A percentile compares a stretch with the other conserved stretches of the same genome.
Evolutionary conservation across 2,888 invertebrate genomes (phyloP).

Genomic region (Caradrina clavipalpis): DNA sequence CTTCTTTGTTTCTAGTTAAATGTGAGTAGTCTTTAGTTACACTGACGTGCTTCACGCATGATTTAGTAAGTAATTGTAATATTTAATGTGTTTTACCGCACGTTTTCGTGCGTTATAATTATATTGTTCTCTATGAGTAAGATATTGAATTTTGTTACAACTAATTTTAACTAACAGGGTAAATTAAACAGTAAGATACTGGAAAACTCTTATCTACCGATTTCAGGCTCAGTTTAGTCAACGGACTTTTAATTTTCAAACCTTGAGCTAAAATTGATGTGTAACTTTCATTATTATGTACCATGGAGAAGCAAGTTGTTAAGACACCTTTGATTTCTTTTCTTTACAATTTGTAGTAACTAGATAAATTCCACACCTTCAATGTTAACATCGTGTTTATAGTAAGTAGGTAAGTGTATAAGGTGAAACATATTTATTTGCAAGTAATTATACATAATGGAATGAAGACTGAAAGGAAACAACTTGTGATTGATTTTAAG

Average conservation of each 20-base stretch:
- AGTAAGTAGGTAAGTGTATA: conserved; percentile 61
- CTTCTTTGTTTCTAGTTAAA: conserved; percentile 54
- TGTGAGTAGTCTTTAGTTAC: conserved; percentile 72
- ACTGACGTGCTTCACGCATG: conserved; percentile 73
- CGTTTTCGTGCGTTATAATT: conserved; percentile 82
- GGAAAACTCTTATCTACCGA: conserved; percentile 69
- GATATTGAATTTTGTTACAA: conserved; percentile 76
- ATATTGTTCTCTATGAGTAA: conserved; percentile 81
- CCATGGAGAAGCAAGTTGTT: conserved; percentile 42
- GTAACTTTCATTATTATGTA: conserved; percentile 44
- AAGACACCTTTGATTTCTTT: conserved; percentile 25
- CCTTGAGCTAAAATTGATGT: conserved; percentile 47
- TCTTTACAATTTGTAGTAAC: conserved; percentile 35
- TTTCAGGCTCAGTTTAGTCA: conserved; percentile 61
- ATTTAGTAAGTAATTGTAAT: conserved; percentile 70
- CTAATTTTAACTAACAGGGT: conserved; percentile 88
- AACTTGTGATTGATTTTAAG: conserved; percentile 84
- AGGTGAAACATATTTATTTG: conserved; percentile 51
- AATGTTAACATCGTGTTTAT: conserved; percentile 58
- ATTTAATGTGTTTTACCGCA: conserved; percentile 71
- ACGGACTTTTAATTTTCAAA: conserved; percentile 33
- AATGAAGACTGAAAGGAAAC: conserved; percentile 88
- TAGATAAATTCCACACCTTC: conserved; percentile 48
- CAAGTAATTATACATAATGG: conserved; percentile 67
- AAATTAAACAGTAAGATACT: conserved; percentile 76